Percentiles rank a stretch among this genome's conserved stretches.
phyloP scores from a whole-genome alignment of 1,140 invertebrate species.

The Drosophila prosaltans region DNA sequence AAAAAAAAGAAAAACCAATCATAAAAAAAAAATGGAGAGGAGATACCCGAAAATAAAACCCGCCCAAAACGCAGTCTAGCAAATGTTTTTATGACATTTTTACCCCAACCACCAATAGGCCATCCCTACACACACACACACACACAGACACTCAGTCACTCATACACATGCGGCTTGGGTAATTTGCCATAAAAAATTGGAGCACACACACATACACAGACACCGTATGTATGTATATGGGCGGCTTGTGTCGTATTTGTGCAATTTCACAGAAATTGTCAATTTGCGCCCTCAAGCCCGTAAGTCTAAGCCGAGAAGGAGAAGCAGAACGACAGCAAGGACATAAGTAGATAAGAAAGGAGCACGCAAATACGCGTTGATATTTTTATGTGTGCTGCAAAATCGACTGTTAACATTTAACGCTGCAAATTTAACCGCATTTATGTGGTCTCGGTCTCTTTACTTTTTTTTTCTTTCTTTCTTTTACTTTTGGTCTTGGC shows the following conservation, averaged over 20 bases:
- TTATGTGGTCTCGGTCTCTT: slow-evolving; percentile 56
- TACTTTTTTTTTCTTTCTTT: background rate
- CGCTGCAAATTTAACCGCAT: slow-evolving; percentile 73
- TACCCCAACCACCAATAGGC: slow-evolving; percentile 21
- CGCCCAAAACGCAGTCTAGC: slow-evolving; percentile 53
- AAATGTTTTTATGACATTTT: slow-evolving; percentile 74
- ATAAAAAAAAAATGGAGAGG: slow-evolving; percentile 39
- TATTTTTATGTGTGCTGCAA: slow-evolving; percentile 70
- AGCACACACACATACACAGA: slow-evolving; percentile 32
- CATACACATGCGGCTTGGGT: slow-evolving; percentile 61
- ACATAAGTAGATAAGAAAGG: slow-evolving; percentile 29
- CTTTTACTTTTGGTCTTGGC: slow-evolving; percentile 1
- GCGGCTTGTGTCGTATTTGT: slow-evolving; percentile 68
- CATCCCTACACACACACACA: slow-evolving; percentile 5
- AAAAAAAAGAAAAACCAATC: slow-evolving; percentile 58
- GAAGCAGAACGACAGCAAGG: background rate
- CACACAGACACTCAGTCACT: slow-evolving; percentile 33
- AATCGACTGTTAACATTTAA: slow-evolving; percentile 81
- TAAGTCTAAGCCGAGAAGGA: slow-evolving; percentile 67
- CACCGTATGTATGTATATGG: background rate
- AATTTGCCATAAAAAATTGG: slow-evolving; percentile 80
- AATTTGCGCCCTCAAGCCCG: slow-evolving; percentile 72
- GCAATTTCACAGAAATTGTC: slow-evolving; percentile 80
- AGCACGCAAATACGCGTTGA: slow-evolving; percentile 73
- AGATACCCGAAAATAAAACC: slow-evolving; percentile 35